A percentile compares a stretch with the other conserved stretches of the same genome.
These are phyloP conservation scores for Nothobranchius kuhntae DNA, from an alignment of 2,113 vertebrate species.

Conservation along the genomic window DNA sequence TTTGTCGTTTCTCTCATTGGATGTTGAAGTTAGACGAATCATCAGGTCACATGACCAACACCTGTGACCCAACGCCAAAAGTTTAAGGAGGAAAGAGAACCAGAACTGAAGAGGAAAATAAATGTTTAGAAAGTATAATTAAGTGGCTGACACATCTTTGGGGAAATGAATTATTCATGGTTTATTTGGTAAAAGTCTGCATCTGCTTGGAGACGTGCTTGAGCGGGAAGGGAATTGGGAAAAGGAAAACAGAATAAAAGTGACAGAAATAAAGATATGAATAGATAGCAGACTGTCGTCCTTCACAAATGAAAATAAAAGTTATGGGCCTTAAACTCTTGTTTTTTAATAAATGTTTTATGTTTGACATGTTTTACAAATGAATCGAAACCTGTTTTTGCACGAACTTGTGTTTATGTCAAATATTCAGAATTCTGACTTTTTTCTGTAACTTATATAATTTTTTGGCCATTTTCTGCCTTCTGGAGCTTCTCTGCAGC, in stretches of 20 bases:
- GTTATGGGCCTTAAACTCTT: not conserved
- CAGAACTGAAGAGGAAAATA: slow-evolving; percentile 46
- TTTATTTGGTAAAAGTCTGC: slow-evolving; percentile 66
- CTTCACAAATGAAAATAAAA: not conserved
- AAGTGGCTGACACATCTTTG: slow-evolving; percentile 75
- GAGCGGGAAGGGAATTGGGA: slow-evolving; percentile 27
- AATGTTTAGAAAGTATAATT: slow-evolving; percentile 78
- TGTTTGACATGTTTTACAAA: no score
- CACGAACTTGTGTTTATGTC: not conserved
- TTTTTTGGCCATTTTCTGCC: not conserved
- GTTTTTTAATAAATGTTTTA: no score
- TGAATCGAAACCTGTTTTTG: no score
- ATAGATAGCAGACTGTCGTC: not conserved
- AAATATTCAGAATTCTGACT: not conserved
- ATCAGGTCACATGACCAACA: slow-evolving; percentile 14
- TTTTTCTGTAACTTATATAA: no score
- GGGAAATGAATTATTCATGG: slow-evolving; percentile 76
- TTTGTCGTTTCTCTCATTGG: no score
- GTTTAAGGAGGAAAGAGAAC: slow-evolving; percentile 15
- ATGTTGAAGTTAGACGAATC: not conserved
- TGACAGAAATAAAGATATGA: slow-evolving; percentile 15
- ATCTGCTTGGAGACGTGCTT: slow-evolving; percentile 46
- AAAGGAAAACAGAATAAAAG: slow-evolving; percentile 18
- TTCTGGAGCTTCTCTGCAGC: not conserved
- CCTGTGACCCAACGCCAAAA: slow-evolving; percentile 23